A percentile compares a stretch with the other conserved stretches of the same genome.
Conservation (phyloP, 2,888 invertebrate species). For the Temnothorax unifasciatus region DNA sequence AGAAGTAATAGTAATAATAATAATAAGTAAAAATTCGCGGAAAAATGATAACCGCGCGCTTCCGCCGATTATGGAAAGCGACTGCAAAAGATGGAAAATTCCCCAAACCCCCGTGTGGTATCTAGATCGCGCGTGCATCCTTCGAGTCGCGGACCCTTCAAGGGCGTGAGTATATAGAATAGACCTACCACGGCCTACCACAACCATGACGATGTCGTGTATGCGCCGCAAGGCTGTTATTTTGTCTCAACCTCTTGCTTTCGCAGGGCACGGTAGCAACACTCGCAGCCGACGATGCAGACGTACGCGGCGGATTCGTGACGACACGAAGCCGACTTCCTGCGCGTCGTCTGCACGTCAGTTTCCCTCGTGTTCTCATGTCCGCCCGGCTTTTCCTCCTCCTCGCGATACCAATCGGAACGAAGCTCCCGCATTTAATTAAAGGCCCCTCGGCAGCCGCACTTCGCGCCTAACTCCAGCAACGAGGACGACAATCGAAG, state of each 20-base stretch:
- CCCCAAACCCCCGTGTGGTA: conserved; percentile 35
- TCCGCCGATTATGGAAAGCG: conserved; percentile 45
- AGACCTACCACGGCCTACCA: conserved; percentile 21
- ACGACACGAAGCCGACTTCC: conserved; percentile 80
- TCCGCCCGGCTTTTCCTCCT: conserved; percentile 77
- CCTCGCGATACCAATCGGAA: conserved; percentile 77
- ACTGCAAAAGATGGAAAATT: conserved; percentile 37
- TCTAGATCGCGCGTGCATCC: conserved; percentile 62
- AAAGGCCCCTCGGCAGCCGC: conserved; percentile 61
- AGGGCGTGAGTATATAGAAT: conserved; percentile 64
- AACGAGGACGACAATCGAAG: neutral
- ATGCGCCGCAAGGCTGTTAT: conserved; percentile 29
- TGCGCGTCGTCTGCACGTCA: conserved; percentile 62
- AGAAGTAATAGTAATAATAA: neutral
- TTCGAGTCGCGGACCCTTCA: conserved; percentile 59
- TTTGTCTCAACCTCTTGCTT: conserved; percentile 32
- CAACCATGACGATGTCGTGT: conserved; percentile 64
- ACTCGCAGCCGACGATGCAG: conserved; percentile 14
- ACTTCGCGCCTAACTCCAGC: conserved; percentile 41
- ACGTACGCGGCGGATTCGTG: conserved; percentile 67
- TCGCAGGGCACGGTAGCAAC: conserved; percentile 15
- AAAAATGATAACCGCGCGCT: conserved; percentile 25
- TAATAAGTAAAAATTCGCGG: conserved; percentile 25
- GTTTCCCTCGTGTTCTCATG: conserved; percentile 75
- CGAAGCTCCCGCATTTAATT: conserved; percentile 77